A percentile compares a stretch with the other conserved stretches of the same genome.
These are phyloP conservation scores for Cynocephalus volans DNA, from an alignment of 2,113 vertebrate species.

Conservation along the genomic window DNA sequence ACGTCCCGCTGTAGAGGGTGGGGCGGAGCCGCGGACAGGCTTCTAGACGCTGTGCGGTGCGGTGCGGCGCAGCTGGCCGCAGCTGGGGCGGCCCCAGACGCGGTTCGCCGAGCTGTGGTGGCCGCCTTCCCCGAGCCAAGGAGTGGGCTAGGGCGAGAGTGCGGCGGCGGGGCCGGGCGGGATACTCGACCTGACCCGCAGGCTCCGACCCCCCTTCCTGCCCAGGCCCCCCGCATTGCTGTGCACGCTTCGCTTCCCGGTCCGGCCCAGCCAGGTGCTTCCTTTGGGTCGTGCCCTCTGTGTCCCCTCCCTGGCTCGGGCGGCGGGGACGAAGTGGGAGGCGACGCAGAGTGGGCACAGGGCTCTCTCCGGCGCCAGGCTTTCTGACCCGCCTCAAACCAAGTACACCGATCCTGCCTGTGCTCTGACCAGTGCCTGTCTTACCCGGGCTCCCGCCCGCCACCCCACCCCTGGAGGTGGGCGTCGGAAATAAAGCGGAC, in stretches of 20 bases:
- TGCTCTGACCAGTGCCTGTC: not conserved
- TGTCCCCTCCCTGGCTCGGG: not conserved
- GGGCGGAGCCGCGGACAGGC: not conserved
- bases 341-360: not conserved
- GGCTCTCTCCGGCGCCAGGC: not conserved
- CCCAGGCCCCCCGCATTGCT: conserved; percentile 15
- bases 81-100: not conserved
- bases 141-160: not conserved
- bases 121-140: not conserved
- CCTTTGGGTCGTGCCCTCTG: conserved; percentile 69
- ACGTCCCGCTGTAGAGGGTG: not conserved
- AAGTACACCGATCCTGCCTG: not conserved
- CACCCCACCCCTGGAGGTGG: conserved; percentile 42
- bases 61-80: not conserved
- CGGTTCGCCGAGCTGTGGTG: accelerated
- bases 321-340: not conserved
- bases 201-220: conserved; percentile 59
- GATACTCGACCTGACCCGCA: conserved; percentile 21
- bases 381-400: not conserved
- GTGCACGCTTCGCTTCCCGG: conserved; percentile 51
- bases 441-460: not conserved
- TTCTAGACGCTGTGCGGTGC: accelerated
- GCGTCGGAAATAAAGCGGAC: conserved; percentile 62
- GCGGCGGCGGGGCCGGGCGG: not conserved
- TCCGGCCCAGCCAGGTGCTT: conserved; percentile 81